Base-by-base conservation (phyloP, 2,888 invertebrate species). In the Eledona agricola region DNA sequence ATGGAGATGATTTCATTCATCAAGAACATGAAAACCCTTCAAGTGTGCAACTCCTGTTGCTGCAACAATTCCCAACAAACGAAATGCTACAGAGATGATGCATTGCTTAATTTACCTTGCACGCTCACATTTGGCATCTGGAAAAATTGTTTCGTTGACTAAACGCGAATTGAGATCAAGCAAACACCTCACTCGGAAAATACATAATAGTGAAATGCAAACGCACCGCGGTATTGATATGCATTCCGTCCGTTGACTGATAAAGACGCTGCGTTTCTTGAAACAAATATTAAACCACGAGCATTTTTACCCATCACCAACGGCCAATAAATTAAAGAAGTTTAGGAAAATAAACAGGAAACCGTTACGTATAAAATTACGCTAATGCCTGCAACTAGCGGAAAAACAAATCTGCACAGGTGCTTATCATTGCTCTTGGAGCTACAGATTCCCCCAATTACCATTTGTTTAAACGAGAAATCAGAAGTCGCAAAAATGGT, bases 211-310 rank as follows among this genome's bases (percentile, higher is more conserved):
- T 25, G 3, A 25, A 9, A 25, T 25, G 9, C 4, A 11, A 11
- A 11, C 7, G 25, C 9, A 25, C 7, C 4, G 25, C 11, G 9
- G 25, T 11, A 25, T 9, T 25, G 25, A 25, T 4, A 25, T 22
- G 9, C 6, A 6, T 10, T 2, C 7, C 9, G 26, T n/a, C 7
- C 3, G 29, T 4, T 26, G 26, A 26, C n/a, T 7, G 9, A 19
- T 34, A 34, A 19, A 34, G 22, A 19, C 19, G 12, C 34, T 19
- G 12, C 10, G 6, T 11, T 16, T 15, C 15, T 13, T 16, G 16
- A 38, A 38, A 38, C 26, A 38, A 9, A 38, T 7, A 38, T 38
- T 38, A 25, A 38, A 23, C 26, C 37, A 38, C 13, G 6, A 15
- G 7, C 26, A 38, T 38, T 38, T 38, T 38, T 12, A n/a, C n/a